phyloP scores from a whole-genome alignment of 2,888 invertebrate species.

The Dicyrtoma fusca region DNA sequence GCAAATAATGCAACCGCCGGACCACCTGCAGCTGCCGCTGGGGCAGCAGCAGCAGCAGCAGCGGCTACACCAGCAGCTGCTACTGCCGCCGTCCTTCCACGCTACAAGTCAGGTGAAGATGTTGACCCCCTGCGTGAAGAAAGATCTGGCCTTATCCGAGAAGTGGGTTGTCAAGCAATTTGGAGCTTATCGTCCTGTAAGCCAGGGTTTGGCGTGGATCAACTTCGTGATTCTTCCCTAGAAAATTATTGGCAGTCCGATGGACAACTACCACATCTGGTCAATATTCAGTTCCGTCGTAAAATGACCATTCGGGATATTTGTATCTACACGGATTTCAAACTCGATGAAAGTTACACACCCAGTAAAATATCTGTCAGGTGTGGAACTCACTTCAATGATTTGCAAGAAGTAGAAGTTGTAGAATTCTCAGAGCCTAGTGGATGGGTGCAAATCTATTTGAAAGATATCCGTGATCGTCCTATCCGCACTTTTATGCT shows the following conservation, averaged over 20 bases:
- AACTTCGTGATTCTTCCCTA: conserved; percentile 89
- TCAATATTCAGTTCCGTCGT: conserved; percentile 93
- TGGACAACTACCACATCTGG: conserved; percentile 95
- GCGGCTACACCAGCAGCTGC: conserved; percentile 14
- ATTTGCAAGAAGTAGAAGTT: conserved; percentile 92
- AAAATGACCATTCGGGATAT: conserved; percentile 95
- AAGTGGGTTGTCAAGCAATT: conserved; percentile 90
- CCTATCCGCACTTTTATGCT: conserved; percentile 95
- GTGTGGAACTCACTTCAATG: conserved; percentile 95
- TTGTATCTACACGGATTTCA: conserved; percentile 96
- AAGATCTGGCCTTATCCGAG: conserved; percentile 69
- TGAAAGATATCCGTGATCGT: conserved; percentile 66
- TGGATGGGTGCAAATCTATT: conserved; percentile 81
- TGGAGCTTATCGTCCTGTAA: conserved; percentile 99
- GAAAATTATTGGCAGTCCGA: conserved; percentile 99
- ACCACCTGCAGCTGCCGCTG: conserved; percentile 30
- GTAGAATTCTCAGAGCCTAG: conserved; percentile 91
- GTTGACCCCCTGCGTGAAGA: conserved; percentile 67
- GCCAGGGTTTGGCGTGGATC: conserved; percentile 98
- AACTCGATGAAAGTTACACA: conserved; percentile 98
- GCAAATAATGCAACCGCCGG: neutral
- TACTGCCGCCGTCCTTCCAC: conserved; percentile 27
- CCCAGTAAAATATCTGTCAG: conserved; percentile 91
- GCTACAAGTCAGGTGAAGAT: conserved; percentile 58
- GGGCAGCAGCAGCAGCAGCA: conserved; percentile 2